These are phyloP conservation scores for Acinonyx jubatus DNA, from an alignment of 2,113 vertebrate genomes.

Conservation along the genomic window DNA sequence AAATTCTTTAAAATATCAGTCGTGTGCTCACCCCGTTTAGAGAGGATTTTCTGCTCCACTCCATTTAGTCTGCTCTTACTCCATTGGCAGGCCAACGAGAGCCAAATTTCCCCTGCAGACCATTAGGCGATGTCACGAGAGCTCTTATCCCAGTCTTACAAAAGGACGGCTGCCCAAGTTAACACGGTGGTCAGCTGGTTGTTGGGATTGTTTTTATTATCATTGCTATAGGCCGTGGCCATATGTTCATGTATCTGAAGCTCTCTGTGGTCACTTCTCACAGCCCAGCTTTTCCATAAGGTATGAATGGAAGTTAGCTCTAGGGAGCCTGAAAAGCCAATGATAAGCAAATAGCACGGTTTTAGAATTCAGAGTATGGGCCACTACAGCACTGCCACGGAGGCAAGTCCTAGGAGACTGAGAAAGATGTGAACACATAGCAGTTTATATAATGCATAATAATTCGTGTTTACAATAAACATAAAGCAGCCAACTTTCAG, in stretches of 20 bases:
- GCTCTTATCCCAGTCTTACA: too few relatives aligned
- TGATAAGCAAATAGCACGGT: not conserved
- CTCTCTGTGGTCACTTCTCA: not conserved
- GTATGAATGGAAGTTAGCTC: not conserved
- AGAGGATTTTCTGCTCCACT: not conserved
- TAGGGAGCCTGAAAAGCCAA: not conserved
- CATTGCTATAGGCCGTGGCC: not conserved
- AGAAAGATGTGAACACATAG: too few relatives aligned
- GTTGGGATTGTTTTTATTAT: too few relatives aligned
- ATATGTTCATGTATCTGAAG: not conserved
- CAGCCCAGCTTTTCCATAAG: not conserved
- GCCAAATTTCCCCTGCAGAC: fast-evolving
- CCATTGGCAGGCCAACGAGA: fast-evolving
- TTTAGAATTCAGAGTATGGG: not conserved
- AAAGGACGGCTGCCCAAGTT: fast-evolving
- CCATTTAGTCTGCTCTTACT: too few relatives aligned
- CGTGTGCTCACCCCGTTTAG: fast-evolving
- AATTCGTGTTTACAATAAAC: not conserved
- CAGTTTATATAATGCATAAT: not conserved
- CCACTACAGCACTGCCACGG: too few relatives aligned
- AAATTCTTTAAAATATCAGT: not conserved
- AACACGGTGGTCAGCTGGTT: fast-evolving
- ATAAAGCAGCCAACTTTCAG: not conserved
- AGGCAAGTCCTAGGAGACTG: not conserved
- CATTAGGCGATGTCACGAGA: fast-evolving